phyloP scores from a whole-genome alignment of 2,888 invertebrate species.

The Erebia epiphron region DNA sequence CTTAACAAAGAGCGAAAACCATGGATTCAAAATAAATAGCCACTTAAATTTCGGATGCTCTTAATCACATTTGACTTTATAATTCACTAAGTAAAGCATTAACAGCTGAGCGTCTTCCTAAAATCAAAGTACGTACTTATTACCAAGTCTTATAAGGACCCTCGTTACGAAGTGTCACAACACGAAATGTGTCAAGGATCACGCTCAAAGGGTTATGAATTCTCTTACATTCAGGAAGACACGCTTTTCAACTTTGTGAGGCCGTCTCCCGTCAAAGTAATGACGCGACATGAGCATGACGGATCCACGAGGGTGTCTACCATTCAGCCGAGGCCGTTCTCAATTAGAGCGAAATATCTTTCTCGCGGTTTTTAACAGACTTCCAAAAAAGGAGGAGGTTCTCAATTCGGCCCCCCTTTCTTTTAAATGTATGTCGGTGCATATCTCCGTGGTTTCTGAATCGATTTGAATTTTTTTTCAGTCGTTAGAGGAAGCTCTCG shows the following conservation, averaged over 20 bases:
- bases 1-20: no score
- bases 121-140: conserved; percentile 35
- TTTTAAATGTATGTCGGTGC: no score
- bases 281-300: conserved; percentile 18
- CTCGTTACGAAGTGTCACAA: conserved; percentile 41
- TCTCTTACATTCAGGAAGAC: conserved; percentile 39
- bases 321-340: neutral
- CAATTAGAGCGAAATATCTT: no score
- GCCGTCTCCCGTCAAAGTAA: conserved; percentile 29
- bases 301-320: conserved; percentile 2
- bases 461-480: no score
- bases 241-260: conserved; percentile 37
- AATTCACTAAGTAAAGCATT: neutral
- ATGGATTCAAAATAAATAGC: no score
- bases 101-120: conserved; percentile 15
- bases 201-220: conserved; percentile 41
- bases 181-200: conserved; percentile 43
- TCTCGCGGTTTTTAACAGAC: no score
- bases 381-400: no score
- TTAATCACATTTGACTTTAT: no score
- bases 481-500: no score
- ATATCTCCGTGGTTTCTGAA: no score
- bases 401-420: no score
- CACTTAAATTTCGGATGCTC: no score
- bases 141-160: conserved; percentile 24